These are phyloP conservation scores for Ctenicera cuprea DNA, from an alignment of 2,888 invertebrate species.

Conservation along the genomic window DNA sequence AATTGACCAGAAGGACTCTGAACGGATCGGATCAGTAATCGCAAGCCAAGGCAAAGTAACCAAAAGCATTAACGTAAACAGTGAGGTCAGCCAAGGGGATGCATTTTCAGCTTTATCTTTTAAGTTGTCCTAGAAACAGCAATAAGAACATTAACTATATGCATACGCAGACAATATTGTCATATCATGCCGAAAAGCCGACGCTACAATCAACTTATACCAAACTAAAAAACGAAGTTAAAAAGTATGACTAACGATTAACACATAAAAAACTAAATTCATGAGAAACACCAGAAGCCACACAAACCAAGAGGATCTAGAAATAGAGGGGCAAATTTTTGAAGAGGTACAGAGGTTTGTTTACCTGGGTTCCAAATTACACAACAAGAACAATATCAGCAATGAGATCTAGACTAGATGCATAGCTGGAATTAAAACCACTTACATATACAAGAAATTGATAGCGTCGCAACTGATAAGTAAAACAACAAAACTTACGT, in stretches of 20 bases:
- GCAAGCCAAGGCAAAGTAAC: no score
- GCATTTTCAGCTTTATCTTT: no score
- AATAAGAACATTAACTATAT: no score
- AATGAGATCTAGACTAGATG: neutral
- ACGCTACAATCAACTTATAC: neutral
- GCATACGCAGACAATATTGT: no score
- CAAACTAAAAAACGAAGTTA: neutral
- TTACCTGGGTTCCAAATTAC: neutral
- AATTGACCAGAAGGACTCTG: neutral
- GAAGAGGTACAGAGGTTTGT: neutral
- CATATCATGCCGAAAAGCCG: neutral
- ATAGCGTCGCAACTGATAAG: neutral
- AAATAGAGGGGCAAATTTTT: neutral
- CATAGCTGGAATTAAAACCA: neutral
- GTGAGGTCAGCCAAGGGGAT: no score
- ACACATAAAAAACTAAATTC: neutral
- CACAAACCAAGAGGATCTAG: neutral
- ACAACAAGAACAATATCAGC: neutral
- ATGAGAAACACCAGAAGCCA: neutral
- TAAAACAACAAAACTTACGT: neutral
- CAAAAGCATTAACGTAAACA: no score
- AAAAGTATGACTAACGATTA: neutral
- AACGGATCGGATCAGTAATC: no score
- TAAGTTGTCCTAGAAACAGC: no score
- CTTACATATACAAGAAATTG: conserved; percentile 1